Percentiles rank a stretch among this genome's conserved stretches.
These are phyloP conservation scores for Typhlomys cinereus DNA, from an alignment of 2,113 vertebrate species.

Conservation along the genomic window DNA sequence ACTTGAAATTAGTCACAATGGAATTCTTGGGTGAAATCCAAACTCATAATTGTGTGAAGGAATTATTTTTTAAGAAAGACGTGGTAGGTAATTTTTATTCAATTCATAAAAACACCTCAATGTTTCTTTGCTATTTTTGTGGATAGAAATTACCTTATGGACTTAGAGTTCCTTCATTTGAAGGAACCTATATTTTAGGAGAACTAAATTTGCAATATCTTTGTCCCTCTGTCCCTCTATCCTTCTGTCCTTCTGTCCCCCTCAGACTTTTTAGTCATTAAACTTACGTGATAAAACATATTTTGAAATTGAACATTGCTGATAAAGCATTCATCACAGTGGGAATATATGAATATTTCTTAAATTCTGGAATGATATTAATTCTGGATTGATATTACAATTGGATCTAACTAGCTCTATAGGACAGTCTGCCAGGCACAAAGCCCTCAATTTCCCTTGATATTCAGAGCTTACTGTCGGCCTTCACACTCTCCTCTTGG, in stretches of 20 bases:
- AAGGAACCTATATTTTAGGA: constrained; percentile 52
- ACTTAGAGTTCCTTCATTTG: constrained; percentile 33
- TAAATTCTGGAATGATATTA: constrained; percentile 41
- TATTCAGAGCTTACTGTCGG: background rate
- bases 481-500: constrained; percentile 44
- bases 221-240: background rate
- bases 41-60: constrained; percentile 46
- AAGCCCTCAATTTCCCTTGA: background rate
- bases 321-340: constrained; percentile 34
- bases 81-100: constrained; percentile 31
- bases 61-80: constrained; percentile 62
- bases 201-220: background rate
- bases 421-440: constrained; percentile 50
- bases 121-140: constrained; percentile 59
- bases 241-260: background rate
- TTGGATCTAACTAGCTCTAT: background rate
- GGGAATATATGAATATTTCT: constrained; percentile 37
- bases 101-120: constrained; percentile 7
- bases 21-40: constrained; percentile 54
- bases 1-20: constrained; percentile 65
- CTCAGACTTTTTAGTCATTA: constrained; percentile 44
- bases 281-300: constrained; percentile 36
- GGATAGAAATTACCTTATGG: constrained; percentile 46
- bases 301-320: constrained; percentile 45
- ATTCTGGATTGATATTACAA: constrained; percentile 7